Percentiles rank a stretch among this genome's conserved stretches.
These are phyloP conservation scores for Tinamus guttatus DNA, from an alignment of 2,113 vertebrate species.

Conservation along the genomic window DNA sequence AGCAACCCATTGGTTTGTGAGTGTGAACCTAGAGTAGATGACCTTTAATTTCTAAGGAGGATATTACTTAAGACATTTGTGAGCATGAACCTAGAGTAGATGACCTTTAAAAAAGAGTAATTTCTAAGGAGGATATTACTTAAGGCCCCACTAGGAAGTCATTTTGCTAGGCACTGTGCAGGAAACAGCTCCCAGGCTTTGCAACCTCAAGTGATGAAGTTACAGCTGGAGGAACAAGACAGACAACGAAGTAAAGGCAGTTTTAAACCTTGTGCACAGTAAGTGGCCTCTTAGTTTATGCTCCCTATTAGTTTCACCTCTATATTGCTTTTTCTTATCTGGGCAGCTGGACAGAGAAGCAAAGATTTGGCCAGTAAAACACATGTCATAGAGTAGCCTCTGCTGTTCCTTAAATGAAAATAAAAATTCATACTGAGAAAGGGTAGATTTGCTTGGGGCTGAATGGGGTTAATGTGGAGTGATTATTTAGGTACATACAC, in stretches of 20 bases:
- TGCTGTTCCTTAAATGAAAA: neutral
- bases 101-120: neutral
- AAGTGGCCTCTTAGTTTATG: neutral
- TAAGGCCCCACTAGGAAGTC: neutral
- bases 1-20: neutral
- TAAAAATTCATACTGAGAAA: neutral
- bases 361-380: neutral
- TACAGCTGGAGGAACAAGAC: neutral
- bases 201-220: neutral
- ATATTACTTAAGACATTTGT: neutral
- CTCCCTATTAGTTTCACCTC: neutral
- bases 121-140: neutral
- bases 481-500: fast-evolving
- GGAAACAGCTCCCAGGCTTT: neutral
- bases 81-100: neutral
- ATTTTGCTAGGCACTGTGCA: neutral
- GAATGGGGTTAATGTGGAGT: neutral
- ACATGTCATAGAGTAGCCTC: neutral
- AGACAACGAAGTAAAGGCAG: neutral
- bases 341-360: conserved; percentile 5
- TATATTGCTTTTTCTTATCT: conserved; percentile 21
- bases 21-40: neutral
- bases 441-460: neutral
- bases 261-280: neutral
- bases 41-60: neutral